These are phyloP conservation scores for Alligator mississippiensis DNA, from an alignment of 2,113 vertebrate genomes.

Conservation along the genomic window DNA sequence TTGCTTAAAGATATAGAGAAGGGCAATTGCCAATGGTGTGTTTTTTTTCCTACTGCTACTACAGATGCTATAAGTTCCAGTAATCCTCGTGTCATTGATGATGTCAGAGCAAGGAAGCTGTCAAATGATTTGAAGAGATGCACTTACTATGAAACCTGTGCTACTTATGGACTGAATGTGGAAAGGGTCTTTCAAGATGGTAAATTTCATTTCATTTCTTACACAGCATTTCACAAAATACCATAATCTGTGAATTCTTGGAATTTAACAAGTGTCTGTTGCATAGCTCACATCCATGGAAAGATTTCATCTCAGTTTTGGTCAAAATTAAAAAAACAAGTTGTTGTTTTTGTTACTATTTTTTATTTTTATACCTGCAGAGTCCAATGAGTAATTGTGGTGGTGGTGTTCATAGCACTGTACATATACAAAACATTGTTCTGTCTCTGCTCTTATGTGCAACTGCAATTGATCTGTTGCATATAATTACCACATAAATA, in stretches of 20 bases:
- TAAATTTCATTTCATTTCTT: slow-evolving; percentile 50
- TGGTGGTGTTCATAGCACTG: rapidly evolving
- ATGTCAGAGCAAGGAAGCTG: slow-evolving; percentile 89
- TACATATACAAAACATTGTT: rapidly evolving
- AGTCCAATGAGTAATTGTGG: background rate
- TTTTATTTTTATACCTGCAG: background rate
- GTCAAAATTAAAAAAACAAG: too few species aligned
- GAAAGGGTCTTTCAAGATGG: slow-evolving; percentile 98
- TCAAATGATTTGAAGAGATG: slow-evolving; percentile 96
- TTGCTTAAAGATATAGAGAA: too few species aligned
- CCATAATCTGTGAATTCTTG: background rate
- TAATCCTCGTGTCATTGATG: slow-evolving; percentile 95
- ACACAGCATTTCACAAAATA: rapidly evolving
- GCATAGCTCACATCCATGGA: background rate
- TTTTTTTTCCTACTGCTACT: background rate
- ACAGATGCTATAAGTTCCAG: slow-evolving; percentile 94
- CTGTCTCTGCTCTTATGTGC: background rate
- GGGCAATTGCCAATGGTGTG: too few species aligned
- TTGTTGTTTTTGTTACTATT: background rate
- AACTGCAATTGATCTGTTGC: background rate
- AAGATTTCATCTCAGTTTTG: background rate
- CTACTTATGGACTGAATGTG: slow-evolving; percentile 97
- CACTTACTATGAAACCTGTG: slow-evolving; percentile 98
- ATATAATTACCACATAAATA: background rate
- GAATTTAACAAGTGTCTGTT: rapidly evolving